These are phyloP conservation scores for Cyclopterus lumpus DNA, from an alignment of 2,797 vertebrate species.

Conservation along the genomic window DNA sequence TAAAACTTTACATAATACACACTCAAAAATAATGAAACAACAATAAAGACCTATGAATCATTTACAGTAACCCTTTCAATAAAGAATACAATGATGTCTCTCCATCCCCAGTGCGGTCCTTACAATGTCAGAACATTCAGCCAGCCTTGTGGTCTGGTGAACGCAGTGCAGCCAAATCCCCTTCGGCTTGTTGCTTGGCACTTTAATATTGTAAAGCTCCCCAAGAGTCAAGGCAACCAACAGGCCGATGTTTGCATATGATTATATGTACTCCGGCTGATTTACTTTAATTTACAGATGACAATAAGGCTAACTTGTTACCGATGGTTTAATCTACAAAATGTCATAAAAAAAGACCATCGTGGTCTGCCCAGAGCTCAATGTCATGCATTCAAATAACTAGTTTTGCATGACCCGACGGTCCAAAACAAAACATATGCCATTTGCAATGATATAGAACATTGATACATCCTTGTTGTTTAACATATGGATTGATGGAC, in stretches of 20 bases:
- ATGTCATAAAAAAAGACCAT: neutral
- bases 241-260: neutral
- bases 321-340: neutral
- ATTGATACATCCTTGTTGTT: neutral
- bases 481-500: neutral
- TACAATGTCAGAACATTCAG: constrained; percentile 14
- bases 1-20: neutral
- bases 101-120: neutral
- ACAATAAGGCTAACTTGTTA: neutral
- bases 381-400: neutral
- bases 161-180: constrained; percentile 42
- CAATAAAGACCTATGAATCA: constrained; percentile 6
- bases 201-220: constrained; percentile 31
- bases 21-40: neutral
- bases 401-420: neutral
- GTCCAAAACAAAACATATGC: neutral
- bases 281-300: constrained; percentile 11
- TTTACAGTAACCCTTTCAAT: neutral
- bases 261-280: neutral
- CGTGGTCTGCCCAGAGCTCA: neutral
- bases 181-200: constrained; percentile 45
- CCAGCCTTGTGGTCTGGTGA: constrained; percentile 16
- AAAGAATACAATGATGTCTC: constrained; percentile 8
- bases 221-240: constrained; percentile 34
- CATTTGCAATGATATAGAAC: neutral